Percentiles rank a stretch among this genome's conserved stretches.
Evolutionary conservation across 2,797 vertebrate species (phyloP).

Genomic region (Enteromius mattozi): DNA sequence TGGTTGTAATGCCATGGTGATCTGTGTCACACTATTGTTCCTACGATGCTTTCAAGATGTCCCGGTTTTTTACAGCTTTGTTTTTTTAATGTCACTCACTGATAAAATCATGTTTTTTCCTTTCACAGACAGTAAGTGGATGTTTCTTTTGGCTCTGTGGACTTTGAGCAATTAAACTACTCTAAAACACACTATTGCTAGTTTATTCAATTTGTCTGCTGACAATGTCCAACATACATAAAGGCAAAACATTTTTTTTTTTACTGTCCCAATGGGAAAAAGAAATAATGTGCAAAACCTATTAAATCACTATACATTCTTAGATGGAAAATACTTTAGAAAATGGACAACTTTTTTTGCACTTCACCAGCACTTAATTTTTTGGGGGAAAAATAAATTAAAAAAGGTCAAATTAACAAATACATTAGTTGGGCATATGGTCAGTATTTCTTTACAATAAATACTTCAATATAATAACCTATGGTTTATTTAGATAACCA

Average conservation of each 20-base stretch:
- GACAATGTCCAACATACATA: background rate
- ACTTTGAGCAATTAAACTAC: background rate
- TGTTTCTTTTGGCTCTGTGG: background rate
- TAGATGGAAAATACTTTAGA: background rate
- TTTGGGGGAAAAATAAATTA: background rate
- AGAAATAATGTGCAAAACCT: background rate
- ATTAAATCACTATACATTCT: background rate
- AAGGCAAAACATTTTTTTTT: background rate
- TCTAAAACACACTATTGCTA: background rate
- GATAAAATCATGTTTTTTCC: slow-evolving; percentile 3
- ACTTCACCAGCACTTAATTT: background rate
- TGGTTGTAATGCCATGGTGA: background rate
- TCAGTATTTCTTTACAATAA: background rate
- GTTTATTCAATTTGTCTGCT: background rate
- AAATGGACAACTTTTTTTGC: background rate
- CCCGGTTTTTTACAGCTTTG: slow-evolving; percentile 25
- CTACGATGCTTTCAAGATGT: background rate
- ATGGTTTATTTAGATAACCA: background rate
- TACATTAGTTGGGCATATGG: background rate
- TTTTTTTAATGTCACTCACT: slow-evolving; percentile 10
- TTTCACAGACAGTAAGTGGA: background rate
- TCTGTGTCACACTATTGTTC: slow-evolving; percentile 12
- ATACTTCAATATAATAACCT: background rate
- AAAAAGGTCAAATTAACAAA: background rate
- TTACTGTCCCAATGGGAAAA: background rate